These are phyloP conservation scores for Vespertilio murinus DNA, from an alignment of 2,797 vertebrate species.

Conservation along the genomic window DNA sequence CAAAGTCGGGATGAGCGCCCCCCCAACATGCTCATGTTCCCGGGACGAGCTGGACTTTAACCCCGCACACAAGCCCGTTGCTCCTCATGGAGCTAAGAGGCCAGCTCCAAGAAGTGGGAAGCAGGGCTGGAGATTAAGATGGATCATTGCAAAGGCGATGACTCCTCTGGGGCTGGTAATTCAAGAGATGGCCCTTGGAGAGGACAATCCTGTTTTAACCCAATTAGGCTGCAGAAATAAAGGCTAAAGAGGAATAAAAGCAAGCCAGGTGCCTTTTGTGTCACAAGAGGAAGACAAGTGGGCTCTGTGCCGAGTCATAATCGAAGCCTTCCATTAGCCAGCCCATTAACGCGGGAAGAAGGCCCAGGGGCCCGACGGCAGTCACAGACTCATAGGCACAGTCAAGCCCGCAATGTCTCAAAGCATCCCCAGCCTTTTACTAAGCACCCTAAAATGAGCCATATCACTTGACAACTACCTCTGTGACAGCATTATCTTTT, in stretches of 20 bases:
- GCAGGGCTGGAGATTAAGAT: background rate
- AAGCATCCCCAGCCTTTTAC: background rate
- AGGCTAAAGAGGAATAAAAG: conserved; percentile 54
- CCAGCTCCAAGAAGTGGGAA: background rate
- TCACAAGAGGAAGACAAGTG: conserved; percentile 51
- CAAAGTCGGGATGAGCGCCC: background rate
- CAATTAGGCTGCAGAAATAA: conserved; percentile 50
- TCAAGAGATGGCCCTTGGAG: background rate
- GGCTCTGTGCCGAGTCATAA: conserved; percentile 9
- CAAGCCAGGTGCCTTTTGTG: conserved; percentile 47
- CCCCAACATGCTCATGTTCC: background rate
- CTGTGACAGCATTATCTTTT: background rate
- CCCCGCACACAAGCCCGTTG: background rate
- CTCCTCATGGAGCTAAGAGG: background rate
- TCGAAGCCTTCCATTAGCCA: conserved; percentile 30
- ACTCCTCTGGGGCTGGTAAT: background rate
- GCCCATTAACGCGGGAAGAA: background rate
- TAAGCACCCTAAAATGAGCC: conserved; percentile 9
- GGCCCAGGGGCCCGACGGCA: background rate
- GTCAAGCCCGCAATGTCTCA: background rate
- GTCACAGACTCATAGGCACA: background rate
- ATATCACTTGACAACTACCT: background rate
- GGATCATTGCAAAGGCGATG: background rate
- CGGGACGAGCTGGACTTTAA: background rate
- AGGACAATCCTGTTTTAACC: conserved; percentile 48